Evolutionary conservation across 2,888 invertebrate species (phyloP).

Genomic region (Ditylenchus weischeri): DNA sequence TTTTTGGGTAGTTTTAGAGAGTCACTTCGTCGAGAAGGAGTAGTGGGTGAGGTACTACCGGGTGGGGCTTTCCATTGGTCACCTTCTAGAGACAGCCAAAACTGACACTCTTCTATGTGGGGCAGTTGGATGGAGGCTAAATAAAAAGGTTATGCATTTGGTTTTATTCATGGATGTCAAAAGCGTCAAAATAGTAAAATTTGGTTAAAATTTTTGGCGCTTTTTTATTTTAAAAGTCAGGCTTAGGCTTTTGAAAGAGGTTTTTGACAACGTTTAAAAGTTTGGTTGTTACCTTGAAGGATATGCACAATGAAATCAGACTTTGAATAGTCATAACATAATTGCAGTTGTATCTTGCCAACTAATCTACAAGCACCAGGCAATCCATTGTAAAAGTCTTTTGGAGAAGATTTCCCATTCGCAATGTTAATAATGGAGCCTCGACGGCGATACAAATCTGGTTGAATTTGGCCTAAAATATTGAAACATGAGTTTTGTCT

Average conservation of each 20-base stretch:
- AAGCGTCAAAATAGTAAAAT: too few species aligned
- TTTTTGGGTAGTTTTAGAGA: not conserved
- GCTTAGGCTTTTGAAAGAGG: too few species aligned
- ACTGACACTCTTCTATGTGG: slow-evolving; percentile 25
- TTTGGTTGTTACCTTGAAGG: slow-evolving; percentile 25
- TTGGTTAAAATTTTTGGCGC: too few species aligned
- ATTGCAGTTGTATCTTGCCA: slow-evolving; percentile 32
- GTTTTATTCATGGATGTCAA: too few species aligned
- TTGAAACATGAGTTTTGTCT: too few species aligned
- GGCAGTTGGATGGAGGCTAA: slow-evolving; percentile 8
- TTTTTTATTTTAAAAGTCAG: too few species aligned
- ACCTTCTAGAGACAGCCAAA: slow-evolving; percentile 14
- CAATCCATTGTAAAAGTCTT: not conserved
- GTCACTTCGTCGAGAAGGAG: not conserved
- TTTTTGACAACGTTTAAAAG: not conserved
- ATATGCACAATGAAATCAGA: slow-evolving; percentile 33
- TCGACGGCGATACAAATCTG: slow-evolving; percentile 39
- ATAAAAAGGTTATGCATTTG: not conserved
- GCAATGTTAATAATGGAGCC: not conserved
- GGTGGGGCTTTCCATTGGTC: slow-evolving; percentile 8
- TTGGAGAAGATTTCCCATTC: slow-evolving; percentile 2
- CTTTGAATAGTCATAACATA: slow-evolving; percentile 34
- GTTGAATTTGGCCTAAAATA: slow-evolving; percentile 36
- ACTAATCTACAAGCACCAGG: slow-evolving; percentile 15
- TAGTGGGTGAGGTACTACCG: not conserved